A percentile compares a stretch with the other conserved stretches of the same genome.
Evolutionary conservation across 2,888 invertebrate genomes (phyloP).

Genomic region (Hydroisotoma schaefferi): DNA sequence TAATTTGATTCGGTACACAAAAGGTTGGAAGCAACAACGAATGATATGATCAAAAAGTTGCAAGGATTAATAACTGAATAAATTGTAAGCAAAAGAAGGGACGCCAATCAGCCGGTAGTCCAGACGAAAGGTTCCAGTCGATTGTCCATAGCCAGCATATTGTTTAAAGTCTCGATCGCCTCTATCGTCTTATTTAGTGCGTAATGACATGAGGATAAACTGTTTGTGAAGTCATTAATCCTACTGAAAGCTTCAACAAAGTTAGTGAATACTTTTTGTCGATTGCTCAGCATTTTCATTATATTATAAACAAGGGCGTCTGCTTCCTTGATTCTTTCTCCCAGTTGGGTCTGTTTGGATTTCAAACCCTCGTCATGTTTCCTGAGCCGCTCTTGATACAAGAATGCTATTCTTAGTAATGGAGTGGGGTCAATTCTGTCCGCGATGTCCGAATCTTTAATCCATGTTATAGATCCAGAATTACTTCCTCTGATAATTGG

Average conservation of each 20-base stretch:
- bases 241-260: conserved; percentile 81
- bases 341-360: conserved; percentile 71
- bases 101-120: conserved; percentile 72
- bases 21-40: not conserved
- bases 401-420: conserved; percentile 68
- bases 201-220: conserved; percentile 75
- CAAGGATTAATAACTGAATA: not conserved
- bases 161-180: conserved; percentile 79
- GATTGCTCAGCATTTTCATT: conserved; percentile 67
- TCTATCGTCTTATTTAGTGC: conserved; percentile 78
- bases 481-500: conserved; percentile 84
- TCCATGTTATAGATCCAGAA: conserved; percentile 70
- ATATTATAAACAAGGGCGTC: conserved; percentile 70
- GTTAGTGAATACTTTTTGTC: conserved; percentile 77
- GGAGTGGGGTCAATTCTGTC: conserved; percentile 71
- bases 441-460: conserved; percentile 80
- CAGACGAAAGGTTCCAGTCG: conserved; percentile 84
- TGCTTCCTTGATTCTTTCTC: conserved; percentile 70
- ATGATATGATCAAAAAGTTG: not conserved
- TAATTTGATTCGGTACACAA: too few relatives aligned
- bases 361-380: conserved; percentile 77
- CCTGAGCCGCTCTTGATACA: conserved; percentile 80
- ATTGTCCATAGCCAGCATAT: conserved; percentile 73
- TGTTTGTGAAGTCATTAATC: conserved; percentile 76
- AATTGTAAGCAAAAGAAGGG: too few relatives aligned